Evolutionary conservation across 2,888 invertebrate species (phyloP).

Genomic region (Neoaliturus tenellus): DNA sequence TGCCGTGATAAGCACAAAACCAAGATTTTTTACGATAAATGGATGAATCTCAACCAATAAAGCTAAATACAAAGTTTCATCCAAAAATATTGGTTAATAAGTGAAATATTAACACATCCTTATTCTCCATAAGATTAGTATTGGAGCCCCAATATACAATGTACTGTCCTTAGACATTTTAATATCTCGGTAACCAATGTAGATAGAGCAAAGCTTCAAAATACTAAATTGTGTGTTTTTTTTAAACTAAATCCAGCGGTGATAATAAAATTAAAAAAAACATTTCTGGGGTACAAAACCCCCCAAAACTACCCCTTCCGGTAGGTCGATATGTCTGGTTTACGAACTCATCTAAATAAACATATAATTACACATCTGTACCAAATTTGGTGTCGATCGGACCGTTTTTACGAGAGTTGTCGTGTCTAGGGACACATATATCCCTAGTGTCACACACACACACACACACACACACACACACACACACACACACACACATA

Average conservation of each 20-base stretch:
- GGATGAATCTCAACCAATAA: too few relatives aligned
- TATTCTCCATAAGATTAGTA: background rate
- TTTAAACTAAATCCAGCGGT: background rate
- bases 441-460: background rate
- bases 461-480: background rate
- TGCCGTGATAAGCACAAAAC: too few relatives aligned
- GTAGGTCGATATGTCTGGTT: background rate
- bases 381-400: background rate
- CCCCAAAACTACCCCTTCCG: background rate
- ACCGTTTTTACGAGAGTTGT: background rate
- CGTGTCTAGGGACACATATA: background rate
- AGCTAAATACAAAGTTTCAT: too few relatives aligned
- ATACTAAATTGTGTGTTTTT: background rate
- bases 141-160: too few relatives aligned
- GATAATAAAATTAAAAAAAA: background rate
- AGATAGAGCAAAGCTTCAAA: background rate
- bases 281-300: background rate
- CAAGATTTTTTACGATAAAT: too few relatives aligned
- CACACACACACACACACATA: background rate
- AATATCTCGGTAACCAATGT: background rate
- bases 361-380: background rate
- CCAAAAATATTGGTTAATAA: too few relatives aligned
- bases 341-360: background rate
- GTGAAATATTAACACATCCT: background rate
- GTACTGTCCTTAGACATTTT: background rate